phyloP scores from a whole-genome alignment of 2,113 vertebrate genomes.

The Sorex fumeus region DNA sequence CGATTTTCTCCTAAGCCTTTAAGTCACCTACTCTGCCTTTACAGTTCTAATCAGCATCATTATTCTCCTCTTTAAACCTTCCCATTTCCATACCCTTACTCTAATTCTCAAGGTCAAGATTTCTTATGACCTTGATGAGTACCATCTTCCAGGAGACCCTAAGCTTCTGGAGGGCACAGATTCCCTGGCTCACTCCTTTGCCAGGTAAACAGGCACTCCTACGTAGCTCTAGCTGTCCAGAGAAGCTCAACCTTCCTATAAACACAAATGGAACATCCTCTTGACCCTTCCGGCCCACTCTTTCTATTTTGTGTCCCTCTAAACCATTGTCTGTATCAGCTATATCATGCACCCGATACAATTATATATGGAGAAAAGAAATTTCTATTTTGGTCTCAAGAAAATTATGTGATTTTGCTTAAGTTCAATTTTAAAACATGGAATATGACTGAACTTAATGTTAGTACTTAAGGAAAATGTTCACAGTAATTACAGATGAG shows the following conservation, averaged over 20 bases:
- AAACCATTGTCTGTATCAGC: not conserved
- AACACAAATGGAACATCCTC: not conserved
- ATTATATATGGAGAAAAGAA: constrained; percentile 66
- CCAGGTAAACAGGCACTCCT: not conserved
- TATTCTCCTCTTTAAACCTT: not conserved
- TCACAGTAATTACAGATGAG: constrained; percentile 79
- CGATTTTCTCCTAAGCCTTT: not conserved
- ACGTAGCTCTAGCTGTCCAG: not conserved
- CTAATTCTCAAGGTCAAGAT: not conserved
- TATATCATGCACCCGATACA: constrained; percentile 42
- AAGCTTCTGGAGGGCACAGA: not conserved
- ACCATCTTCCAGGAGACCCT: not conserved
- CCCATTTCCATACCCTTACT: not conserved
- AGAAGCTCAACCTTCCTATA: not conserved
- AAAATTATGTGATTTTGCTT: constrained; percentile 80
- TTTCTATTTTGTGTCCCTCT: not conserved
- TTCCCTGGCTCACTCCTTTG: not conserved
- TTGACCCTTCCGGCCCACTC: fast-evolving
- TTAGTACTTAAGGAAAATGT: constrained; percentile 79
- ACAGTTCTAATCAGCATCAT: fast-evolving
- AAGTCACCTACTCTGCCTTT: not conserved
- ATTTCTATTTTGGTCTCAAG: constrained; percentile 67
- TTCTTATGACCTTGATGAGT: not conserved
- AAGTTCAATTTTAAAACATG: constrained; percentile 80
- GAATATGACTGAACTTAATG: constrained; percentile 81